Base-by-base conservation (phyloP, 2,888 invertebrate genomes). In the Margaritifera margaritifera region DNA sequence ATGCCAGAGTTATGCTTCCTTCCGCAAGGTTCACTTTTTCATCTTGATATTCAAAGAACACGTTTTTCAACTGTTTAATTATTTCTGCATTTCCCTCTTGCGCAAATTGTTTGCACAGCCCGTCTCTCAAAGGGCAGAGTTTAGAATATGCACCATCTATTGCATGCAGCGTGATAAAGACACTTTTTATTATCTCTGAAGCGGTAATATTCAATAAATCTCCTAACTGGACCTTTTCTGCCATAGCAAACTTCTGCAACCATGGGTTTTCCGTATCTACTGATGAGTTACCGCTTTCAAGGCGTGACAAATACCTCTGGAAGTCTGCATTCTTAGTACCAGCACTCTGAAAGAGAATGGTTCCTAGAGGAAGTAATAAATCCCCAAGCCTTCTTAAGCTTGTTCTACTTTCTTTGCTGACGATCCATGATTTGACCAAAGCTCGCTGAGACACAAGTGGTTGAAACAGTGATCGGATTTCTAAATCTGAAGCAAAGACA, bases 91-190 rank as follows among this genome's bases (percentile, higher is more conserved):
- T 58, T 4, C 79, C 79, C 11, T 42, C 62, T 0, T 65, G 59
- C 4, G 77, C 67, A 64, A 86, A 74, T 18, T 60, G 50, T 8
- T 71, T 56, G 68, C 86, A 86, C 8, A 81, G 62, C 0, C 80
- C 80, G 6, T 60, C 52, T 8, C 42, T 54, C 42, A 64, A 61
- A 0, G 75, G 76, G 66, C 86, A 86, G 1, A 71, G 62, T 20
- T 42, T 53, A 11, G 55, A 61, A 56, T 78, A 76, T 18, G 76
- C 64, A 0, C 66, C 64, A 56, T 82, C 76, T 8, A 84, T 27
- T 3, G 79, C 78, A 61, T 83, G 82, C 6, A 85, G 66, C 4
- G 80, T 64, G 4, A 82, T 64, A 65, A 85, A 84, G 5, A 82
- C 80, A 0, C 75, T 71, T 42, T 69, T 58, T 6, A 86, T 82